A percentile compares a stretch with the other conserved stretches of the same genome.
Conservation (phyloP, 1,140 invertebrate species). For the Euura lappo region DNA sequence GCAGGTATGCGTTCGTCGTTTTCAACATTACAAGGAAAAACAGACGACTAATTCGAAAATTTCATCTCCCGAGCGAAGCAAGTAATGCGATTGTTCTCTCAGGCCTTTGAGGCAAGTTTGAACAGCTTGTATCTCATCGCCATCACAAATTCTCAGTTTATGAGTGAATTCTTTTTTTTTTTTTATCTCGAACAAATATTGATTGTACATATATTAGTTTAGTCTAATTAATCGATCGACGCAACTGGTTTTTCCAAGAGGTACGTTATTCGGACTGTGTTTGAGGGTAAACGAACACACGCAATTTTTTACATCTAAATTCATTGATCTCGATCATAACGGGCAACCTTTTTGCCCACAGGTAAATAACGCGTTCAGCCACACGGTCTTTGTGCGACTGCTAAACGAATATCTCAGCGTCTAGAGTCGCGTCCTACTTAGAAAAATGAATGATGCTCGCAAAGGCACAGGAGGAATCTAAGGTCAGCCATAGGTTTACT, state of each 20-base stretch:
- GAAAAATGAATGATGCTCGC: conserved; percentile 21
- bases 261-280: not conserved
- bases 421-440: conserved; percentile 18
- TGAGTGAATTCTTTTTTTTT: no score
- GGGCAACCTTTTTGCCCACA: conserved; percentile 42
- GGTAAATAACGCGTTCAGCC: conserved; percentile 16
- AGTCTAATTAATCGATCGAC: no score
- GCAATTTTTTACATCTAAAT: no score
- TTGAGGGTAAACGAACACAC: no score
- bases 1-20: conserved; percentile 50
- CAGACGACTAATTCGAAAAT: no score
- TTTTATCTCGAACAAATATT: not conserved
- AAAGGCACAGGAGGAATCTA: conserved; percentile 30
- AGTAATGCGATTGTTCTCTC: no score
- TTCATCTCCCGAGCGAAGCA: no score
- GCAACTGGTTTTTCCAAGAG: not conserved
- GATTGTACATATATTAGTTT: not conserved
- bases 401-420: conserved; percentile 25
- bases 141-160: no score
- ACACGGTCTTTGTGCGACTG: not conserved
- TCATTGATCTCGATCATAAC: conserved; percentile 22
- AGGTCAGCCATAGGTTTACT: conserved; percentile 31
- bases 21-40: no score
- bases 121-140: no score
- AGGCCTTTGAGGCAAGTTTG: no score